These are phyloP conservation scores for Rutilus rutilus DNA, from an alignment of 2,113 vertebrate species.

Conservation along the genomic window DNA sequence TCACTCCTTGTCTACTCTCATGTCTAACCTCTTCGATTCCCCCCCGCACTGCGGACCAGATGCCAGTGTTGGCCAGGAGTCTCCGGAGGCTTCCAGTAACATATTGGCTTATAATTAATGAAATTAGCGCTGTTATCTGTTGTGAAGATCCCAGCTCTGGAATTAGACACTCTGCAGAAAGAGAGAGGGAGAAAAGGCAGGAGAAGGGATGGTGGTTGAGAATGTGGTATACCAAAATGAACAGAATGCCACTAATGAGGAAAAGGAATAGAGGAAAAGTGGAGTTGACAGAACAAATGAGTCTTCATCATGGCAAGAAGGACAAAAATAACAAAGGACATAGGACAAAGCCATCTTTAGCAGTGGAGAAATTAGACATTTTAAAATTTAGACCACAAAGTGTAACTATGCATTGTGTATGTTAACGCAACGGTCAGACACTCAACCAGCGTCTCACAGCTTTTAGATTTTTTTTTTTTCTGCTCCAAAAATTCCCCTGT, in stretches of 20 bases:
- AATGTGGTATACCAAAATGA: conserved; percentile 40
- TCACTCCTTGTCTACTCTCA: conserved; percentile 33
- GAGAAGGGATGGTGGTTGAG: neutral
- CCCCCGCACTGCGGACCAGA: conserved; percentile 79
- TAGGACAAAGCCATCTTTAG: conserved; percentile 45
- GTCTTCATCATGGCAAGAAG: conserved; percentile 37
- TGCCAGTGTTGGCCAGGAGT: conserved; percentile 88
- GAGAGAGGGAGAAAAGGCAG: conserved; percentile 13
- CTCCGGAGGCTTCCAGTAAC: conserved; percentile 87
- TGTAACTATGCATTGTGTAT: neutral
- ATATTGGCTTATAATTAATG: conserved; percentile 97
- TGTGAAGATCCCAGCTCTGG: conserved; percentile 80
- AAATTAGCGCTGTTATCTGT: conserved; percentile 94
- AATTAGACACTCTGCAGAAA: conserved; percentile 51
- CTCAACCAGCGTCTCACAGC: neutral
- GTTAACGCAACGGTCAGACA: neutral
- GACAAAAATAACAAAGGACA: neutral
- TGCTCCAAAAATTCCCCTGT: neutral
- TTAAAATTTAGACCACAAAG: neutral
- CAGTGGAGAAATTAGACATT: neutral
- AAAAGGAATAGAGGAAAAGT: conserved; percentile 49
- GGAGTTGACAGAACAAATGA: conserved; percentile 51
- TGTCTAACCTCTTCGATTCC: conserved; percentile 36
- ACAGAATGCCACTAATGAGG: conserved; percentile 55
- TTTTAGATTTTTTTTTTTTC: neutral